Conservation (phyloP, 2,888 invertebrate genomes). For the Malthinus flaveolus region DNA sequence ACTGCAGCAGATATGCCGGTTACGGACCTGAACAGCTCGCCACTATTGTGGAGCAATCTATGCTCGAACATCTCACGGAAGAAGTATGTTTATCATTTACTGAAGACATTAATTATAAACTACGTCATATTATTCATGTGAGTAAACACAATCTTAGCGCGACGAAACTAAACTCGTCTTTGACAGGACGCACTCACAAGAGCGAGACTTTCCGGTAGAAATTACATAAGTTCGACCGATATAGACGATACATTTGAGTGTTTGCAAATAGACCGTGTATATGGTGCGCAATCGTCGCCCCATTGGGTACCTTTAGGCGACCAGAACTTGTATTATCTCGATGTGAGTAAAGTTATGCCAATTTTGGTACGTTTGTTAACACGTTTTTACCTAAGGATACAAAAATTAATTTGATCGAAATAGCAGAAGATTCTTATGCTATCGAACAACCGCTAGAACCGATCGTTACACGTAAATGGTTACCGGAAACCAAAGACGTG, state of each 20-base stretch:
- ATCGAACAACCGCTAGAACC: constrained; percentile 45
- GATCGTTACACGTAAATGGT: constrained; percentile 45
- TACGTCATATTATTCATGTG: constrained; percentile 51
- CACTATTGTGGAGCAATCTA: constrained; percentile 48
- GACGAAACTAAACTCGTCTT: neutral
- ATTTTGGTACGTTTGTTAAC: neutral
- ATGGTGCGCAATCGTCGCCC: constrained; percentile 47
- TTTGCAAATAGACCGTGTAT: constrained; percentile 47
- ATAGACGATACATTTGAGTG: constrained; percentile 48
- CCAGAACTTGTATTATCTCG: constrained; percentile 45
- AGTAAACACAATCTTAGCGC: constrained; percentile 16
- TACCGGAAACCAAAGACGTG: constrained; percentile 41
- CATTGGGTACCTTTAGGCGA: constrained; percentile 48
- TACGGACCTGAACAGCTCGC: constrained; percentile 46
- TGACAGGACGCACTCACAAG: constrained; percentile 49
- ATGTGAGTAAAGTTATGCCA: constrained; percentile 40
- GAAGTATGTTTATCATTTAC: constrained; percentile 46
- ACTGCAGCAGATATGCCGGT: constrained; percentile 46
- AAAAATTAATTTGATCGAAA: constrained; percentile 39
- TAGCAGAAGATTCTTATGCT: constrained; percentile 42
- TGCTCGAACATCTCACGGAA: constrained; percentile 44
- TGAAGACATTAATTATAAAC: constrained; percentile 52
- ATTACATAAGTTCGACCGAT: constrained; percentile 46
- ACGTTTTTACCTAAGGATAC: constrained; percentile 31
- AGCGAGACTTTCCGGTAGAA: constrained; percentile 46